Evolutionary conservation across 2,888 invertebrate species (phyloP), one percentile per base, ranked within the genome.

Genomic region (Ophion ventricosus): DNA sequence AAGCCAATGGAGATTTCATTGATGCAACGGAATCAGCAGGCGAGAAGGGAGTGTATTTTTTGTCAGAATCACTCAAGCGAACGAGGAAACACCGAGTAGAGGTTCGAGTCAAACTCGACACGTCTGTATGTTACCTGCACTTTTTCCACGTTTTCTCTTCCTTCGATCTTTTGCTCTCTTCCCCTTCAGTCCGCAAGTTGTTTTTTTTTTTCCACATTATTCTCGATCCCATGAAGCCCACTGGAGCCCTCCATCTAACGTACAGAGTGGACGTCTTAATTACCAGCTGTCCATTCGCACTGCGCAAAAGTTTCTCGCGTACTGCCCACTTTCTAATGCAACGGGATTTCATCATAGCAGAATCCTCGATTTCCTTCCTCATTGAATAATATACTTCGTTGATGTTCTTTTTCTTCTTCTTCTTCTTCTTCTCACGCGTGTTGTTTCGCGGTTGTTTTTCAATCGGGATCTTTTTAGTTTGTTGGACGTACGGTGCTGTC

Each of bases 281-380:
- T 91, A 90, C 88, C 88, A 89, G 90, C 88, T 91, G 89, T 88
- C 89, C 78, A 76, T 81, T 83, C 86, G 86, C 87, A 63, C 79
- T 67, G 82, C 75, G 79, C 79, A 61, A 82, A 84, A 84, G 67
- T 78, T 67, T 57, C 83, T 75, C 80, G 40, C 64, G 73, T 54
- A 84, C 86, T 86, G 86, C 86, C 90, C 90, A 89, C 91, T 92
- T 92, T 92, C 91, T 91, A 92, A 92, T 91, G 87, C 87, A 86
- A 66, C 59, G 80, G 57, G 83, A 78, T 84, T 86, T 85, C 84
- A 86, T 83, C 83, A 82, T 83, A 80, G 49, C 69, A 83, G 77
- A 76, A 83, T 84, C 80, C 83, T 73, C 80, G 57, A 76, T 73
- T 67, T 74, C 76, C 79, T 82, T 84, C 82, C 82, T 82, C 82